These are phyloP conservation scores for Uloborus diversus DNA, from an alignment of 1,140 invertebrate species.

Conservation along the genomic window DNA sequence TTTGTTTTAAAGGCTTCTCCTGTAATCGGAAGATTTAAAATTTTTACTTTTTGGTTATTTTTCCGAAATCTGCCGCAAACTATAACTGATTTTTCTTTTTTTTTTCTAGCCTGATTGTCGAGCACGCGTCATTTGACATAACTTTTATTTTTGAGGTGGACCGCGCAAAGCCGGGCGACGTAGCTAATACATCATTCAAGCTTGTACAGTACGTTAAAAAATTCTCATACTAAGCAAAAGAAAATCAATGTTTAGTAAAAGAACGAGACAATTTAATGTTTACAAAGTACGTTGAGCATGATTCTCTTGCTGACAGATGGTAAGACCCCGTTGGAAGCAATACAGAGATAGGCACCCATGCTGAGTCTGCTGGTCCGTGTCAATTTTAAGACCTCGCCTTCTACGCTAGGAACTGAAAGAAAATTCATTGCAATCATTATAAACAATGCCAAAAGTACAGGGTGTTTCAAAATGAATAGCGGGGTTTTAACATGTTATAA, in stretches of 20 bases:
- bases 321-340: conserved; percentile 65
- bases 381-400: conserved; percentile 83
- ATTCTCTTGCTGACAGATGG: conserved; percentile 81
- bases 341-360: conserved; percentile 90
- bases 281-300: conserved; percentile 79
- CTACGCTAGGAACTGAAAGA: conserved; percentile 66
- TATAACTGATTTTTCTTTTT: background rate
- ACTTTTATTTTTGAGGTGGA: background rate
- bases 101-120: background rate
- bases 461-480: background rate
- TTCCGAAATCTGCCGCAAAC: too few species aligned
- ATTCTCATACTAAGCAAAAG: background rate
- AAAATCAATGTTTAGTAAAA: background rate
- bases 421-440: background rate
- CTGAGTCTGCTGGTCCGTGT: conserved; percentile 83
- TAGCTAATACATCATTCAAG: background rate
- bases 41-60: too few species aligned
- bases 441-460: background rate
- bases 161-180: too few species aligned
- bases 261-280: conserved; percentile 66
- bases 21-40: too few species aligned
- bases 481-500: background rate
- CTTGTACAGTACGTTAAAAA: background rate
- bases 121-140: background rate
- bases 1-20: too few species aligned